Evolutionary conservation across 2,888 invertebrate genomes (phyloP), one percentile per base, ranked within the genome.

Genomic region (Drosophila prostipennis): DNA sequence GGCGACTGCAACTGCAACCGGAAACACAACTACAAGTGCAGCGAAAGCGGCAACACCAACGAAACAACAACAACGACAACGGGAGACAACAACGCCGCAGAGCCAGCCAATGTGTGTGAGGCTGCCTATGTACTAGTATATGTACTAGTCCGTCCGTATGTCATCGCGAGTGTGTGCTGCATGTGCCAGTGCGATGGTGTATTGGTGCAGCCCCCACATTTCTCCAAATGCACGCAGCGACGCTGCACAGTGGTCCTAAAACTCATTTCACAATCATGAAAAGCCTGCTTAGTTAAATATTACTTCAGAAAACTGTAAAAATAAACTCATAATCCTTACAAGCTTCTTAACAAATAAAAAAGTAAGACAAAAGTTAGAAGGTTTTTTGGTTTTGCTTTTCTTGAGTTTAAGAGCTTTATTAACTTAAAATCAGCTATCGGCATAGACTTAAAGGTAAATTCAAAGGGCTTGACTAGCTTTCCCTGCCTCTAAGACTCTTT

Each of bases 61-160:
- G 51, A 51, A 43, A 51, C 68, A 64, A 16, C 76, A 55, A 29
- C 60, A 71, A 8, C 51, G 45, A 56, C 42, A 51, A 37, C 37
- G 43, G 23, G n/a, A 55, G 53, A 56, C 57, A 48, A 48, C 49
- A 59, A 57, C 59, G 54, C 67, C 51, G 40, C 70, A 60, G 52
- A 51, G 56, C 63, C 87, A 87, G 71, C 82, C 82, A 86, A 86
- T 89, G 89, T 89, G 89, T 89, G 74, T 88, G 79, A 80, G 79
- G 76, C 80, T 86, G 76, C 69, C 77, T 86, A 77, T 87, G 61
- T 82, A 87, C 88, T 74, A 85, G 63, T 59, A 76, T 86, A 77
- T 87, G 61, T 82, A 87, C 88, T 74, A 85, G 63, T 59, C 40
- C 37, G 46, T 53, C 39, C 39, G 69, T 71, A 29, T 65, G 40